Base-by-base conservation (phyloP, 2,888 invertebrate genomes). In the Itoplectis maculator region DNA sequence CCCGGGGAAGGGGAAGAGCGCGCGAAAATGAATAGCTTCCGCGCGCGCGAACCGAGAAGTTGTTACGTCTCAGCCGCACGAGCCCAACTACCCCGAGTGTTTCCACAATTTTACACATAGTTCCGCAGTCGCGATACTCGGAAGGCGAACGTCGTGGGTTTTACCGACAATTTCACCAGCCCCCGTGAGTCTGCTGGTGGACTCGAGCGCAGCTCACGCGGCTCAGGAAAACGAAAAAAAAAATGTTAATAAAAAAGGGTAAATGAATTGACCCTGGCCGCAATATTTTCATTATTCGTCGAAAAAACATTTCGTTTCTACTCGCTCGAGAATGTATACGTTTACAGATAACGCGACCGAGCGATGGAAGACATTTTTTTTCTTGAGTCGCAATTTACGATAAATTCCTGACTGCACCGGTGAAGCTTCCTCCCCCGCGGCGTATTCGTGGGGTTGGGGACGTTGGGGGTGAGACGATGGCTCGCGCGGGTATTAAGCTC, bases 341-440 rank as follows among this genome's bases (percentile, higher is more conserved):
- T 29, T 29, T 29, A 29, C 29, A 29, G n/a, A 15, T 45, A 1
- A 1, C 13, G 11, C n/a, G 45, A 11, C 0, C 3, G 4, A 3
- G 13, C n/a, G 9, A 11, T 4, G 1, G 4, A 42, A 45, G n/a
- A 45, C 11, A 45, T 45, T 45, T 4, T 13, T 45, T 13, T 13
- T 51, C 20, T 51, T 2, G 42, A 35, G 1, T 18, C 11, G 20
- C 42, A 35, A 42, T 65, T 40, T 70, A 56, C 47, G 56, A 47
- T 47, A 65, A 74, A 65, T 82, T 66, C 56, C 42, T 42, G 8
- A 18, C 18, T 69, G 82, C 82, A 82, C 70, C 65, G 11, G 74
- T 70, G 56, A 37, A 65, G 74, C 74, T 82, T 82, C 82, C 4
- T 20, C 13, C 3, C 29, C 29, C 29, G 3, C 29, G n/a, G n/a